Evolutionary conservation across 2,888 invertebrate species (phyloP), one percentile per base, ranked within the genome.

Genomic region (Pteria penguin): DNA sequence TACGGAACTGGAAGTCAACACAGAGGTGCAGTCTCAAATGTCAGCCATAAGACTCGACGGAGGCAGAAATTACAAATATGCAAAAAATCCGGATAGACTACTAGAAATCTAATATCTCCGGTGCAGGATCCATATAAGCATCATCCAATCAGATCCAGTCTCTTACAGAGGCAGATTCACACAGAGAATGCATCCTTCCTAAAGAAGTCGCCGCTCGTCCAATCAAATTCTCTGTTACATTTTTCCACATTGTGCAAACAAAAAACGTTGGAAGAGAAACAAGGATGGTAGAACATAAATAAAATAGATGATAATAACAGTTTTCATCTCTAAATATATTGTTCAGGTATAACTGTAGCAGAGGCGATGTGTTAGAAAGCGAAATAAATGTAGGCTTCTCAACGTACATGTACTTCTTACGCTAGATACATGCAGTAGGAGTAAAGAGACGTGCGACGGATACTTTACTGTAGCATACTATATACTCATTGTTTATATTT

Each of bases 101-200:
- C 65, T 70, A 74, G 84, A 79, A 84, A 84, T 74, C 74, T 76
- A 80, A 83, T 82, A 81, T 81, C 75, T 66, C 74, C 72, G 52
- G 69, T 63, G 62, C 75, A 63, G 76, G 76, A 68, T 74, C 84
- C 84, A 79, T 84, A 84, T 84, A 82, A 80, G 84, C 83, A 83
- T 82, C 81, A 77, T 22, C 55, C 57, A 57, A 54, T 68, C 55
- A 68, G 54, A 55, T 4, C 2, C 57, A 22, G 33, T 24, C 57
- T 68, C 68, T 57, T 52, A 27, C 27, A 27, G 27, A 4, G 18
- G 24, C 22, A 57, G 11, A 24, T 60, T 27, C 14, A 24, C 26
- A 14, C 27, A 60, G 60, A 27, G 14, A 27, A 27, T 22, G 27
- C 60, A 27, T 22, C 27, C 27, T 60, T 27, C 60, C 60, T 60